Percentiles rank a stretch among this genome's conserved stretches.
Conservation (phyloP, 2,797 vertebrate genomes). For the Hirundo rustica region DNA sequence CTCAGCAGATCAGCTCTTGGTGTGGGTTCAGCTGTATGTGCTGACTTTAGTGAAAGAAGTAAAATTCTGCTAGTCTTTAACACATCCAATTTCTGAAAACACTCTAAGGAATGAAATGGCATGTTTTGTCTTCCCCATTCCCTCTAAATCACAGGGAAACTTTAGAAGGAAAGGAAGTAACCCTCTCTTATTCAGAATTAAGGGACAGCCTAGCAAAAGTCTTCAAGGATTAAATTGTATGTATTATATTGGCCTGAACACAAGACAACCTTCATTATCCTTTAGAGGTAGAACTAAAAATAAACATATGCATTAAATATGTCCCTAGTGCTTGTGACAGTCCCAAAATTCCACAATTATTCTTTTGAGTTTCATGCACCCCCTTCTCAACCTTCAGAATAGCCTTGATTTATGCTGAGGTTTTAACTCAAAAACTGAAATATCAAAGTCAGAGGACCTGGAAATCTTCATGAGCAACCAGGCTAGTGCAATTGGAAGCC, state of each 20-base stretch:
- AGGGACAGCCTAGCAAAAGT: background rate
- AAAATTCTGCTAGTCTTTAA: background rate
- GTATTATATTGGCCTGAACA: background rate
- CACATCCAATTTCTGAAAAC: background rate
- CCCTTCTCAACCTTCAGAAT: background rate
- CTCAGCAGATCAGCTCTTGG: background rate
- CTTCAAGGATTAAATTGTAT: background rate
- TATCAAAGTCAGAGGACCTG: background rate
- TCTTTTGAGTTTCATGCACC: background rate
- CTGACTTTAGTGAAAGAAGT: background rate
- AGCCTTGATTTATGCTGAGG: background rate
- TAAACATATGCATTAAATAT: background rate
- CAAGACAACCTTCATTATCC: background rate
- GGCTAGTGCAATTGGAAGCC: background rate
- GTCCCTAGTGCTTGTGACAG: background rate
- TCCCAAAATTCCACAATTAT: background rate
- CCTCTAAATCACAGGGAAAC: background rate
- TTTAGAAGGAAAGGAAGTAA: background rate
- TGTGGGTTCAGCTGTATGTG: background rate
- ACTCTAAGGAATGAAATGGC: background rate
- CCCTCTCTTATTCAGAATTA: background rate
- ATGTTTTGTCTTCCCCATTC: background rate
- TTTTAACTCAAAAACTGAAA: background rate
- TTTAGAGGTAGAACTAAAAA: background rate
- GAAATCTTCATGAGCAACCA: background rate